A percentile compares a stretch with the other conserved stretches of the same genome.
phyloP scores from a whole-genome alignment of 2,113 vertebrate genomes.

The Morone saxatilis region DNA sequence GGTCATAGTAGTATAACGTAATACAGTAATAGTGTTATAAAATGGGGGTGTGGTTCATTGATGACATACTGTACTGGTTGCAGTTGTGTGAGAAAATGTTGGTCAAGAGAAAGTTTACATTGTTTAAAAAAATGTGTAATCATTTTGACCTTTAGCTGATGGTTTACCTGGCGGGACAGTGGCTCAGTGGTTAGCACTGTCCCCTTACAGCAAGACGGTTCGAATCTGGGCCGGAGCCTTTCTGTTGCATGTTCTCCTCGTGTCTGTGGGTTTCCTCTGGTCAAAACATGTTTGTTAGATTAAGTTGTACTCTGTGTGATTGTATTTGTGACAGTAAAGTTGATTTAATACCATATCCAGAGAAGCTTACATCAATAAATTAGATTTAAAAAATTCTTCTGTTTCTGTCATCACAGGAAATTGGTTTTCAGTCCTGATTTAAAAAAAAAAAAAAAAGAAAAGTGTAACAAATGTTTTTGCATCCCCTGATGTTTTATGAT shows the following conservation, averaged over 20 bases:
- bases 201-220: too few species aligned
- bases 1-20: conserved; percentile 12
- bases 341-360: too few species aligned
- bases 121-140: not conserved
- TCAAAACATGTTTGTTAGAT: too few species aligned
- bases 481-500: not conserved
- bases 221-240: too few species aligned
- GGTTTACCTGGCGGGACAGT: not conserved
- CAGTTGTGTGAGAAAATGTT: not conserved
- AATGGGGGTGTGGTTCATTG: conserved; percentile 7
- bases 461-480: not conserved
- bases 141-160: not conserved
- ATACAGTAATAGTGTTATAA: conserved; percentile 16
- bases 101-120: conserved; percentile 5
- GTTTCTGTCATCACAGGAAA: not conserved
- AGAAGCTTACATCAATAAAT: not conserved
- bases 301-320: too few species aligned
- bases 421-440: not conserved
- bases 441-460: not conserved
- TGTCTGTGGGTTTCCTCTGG: too few species aligned
- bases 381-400: not conserved
- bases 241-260: too few species aligned
- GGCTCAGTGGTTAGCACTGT: too few species aligned
- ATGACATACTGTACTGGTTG: not conserved
- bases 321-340: too few species aligned